A percentile compares a stretch with the other conserved stretches of the same genome.
Evolutionary conservation across 30 jellyfish, hydroid and myxozoan genomes (phyloP).

Genomic region (Aurelia sp.): DNA sequence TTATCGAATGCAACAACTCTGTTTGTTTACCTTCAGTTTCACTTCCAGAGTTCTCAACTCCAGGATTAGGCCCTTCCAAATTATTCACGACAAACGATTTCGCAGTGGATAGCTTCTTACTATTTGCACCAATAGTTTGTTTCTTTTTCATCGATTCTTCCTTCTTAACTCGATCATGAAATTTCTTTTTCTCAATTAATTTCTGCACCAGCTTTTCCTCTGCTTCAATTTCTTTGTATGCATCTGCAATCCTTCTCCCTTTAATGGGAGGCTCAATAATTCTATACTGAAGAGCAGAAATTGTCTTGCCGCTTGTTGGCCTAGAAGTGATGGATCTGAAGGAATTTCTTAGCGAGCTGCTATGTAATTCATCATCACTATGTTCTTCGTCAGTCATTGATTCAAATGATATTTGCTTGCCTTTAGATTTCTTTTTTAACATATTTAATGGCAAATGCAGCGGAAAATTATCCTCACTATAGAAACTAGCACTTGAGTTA

Average conservation of each 20-base stretch:
- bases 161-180: conserved; percentile 43
- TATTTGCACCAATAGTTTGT: not conserved
- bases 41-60: not conserved
- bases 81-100: not conserved
- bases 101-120: not conserved
- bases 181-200: conserved; percentile 42
- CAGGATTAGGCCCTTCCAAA: not conserved
- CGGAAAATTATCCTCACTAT: conserved; percentile 39
- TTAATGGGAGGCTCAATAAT: conserved; percentile 63
- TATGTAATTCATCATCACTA: not conserved
- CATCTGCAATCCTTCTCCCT: conserved; percentile 62
- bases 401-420: not conserved
- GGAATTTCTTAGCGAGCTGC: not conserved
- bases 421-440: conserved; percentile 29
- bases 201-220: conserved; percentile 51
- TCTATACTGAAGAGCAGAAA: conserved; percentile 22
- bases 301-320: conserved; percentile 16
- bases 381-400: conserved; percentile 13
- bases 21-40: not conserved
- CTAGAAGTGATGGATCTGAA: not conserved
- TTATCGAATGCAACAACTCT: not conserved
- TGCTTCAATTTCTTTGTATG: conserved; percentile 58
- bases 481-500: not conserved
- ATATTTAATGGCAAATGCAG: conserved; percentile 44
- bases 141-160: conserved; percentile 27